Evolutionary conservation across 1,140 invertebrate species (phyloP).

Genomic region (Magallana angulata): DNA sequence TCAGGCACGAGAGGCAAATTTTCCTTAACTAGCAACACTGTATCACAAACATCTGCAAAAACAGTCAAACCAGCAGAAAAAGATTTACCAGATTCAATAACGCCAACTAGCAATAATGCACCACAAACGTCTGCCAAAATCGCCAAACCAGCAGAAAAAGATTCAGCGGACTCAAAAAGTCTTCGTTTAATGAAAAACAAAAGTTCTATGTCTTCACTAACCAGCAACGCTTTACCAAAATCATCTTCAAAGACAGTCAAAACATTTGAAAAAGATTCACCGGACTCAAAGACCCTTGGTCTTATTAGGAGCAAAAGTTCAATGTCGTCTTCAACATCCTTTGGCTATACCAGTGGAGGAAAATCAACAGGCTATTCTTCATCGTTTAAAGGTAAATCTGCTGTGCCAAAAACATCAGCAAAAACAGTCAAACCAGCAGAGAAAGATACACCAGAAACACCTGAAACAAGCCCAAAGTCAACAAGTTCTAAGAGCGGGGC

Average conservation of each 20-base stretch:
- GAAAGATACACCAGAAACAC: conserved; percentile 1
- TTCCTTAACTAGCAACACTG: not conserved
- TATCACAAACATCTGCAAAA: not conserved
- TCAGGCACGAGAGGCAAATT: not conserved
- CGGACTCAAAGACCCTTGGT: not conserved
- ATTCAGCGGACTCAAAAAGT: no score
- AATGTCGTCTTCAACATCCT: not conserved
- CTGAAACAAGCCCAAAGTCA: not conserved
- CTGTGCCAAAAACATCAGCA: not conserved
- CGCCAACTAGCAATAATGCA: not conserved
- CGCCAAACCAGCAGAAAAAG: not conserved
- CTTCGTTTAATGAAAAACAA: no score
- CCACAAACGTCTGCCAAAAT: not conserved
- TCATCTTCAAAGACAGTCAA: no score
- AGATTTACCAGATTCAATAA: no score
- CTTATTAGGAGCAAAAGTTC: not conserved
- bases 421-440: not conserved
- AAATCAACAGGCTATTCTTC: not conserved
- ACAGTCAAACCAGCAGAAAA: not conserved
- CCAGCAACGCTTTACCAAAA: no score
- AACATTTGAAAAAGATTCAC: no score
- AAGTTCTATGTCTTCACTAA: no score
- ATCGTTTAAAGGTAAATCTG: not conserved
- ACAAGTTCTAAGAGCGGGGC: not conserved
- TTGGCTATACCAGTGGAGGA: not conserved